phyloP scores from a whole-genome alignment of 1,140 invertebrate species.

The Macrotrachela quadricornifera region DNA sequence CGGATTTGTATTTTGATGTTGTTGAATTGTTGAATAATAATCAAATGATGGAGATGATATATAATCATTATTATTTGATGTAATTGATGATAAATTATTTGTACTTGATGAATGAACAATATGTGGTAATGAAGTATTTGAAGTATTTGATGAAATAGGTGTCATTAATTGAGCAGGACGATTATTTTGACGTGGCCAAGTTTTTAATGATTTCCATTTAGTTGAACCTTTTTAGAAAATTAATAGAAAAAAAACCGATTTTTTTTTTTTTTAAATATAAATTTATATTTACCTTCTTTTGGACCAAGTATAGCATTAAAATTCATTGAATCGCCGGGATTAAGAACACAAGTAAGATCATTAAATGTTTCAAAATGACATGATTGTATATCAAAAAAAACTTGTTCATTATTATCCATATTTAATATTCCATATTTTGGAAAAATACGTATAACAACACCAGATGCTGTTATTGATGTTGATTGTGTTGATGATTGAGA shows the following conservation, averaged over 20 bases:
- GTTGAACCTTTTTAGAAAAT: neutral
- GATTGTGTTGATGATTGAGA: neutral
- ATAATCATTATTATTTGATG: too few species aligned
- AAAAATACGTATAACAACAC: slow-evolving; percentile 12
- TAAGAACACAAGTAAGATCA: slow-evolving; percentile 25
- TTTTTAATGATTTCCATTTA: slow-evolving; percentile 9
- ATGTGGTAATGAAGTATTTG: too few species aligned
- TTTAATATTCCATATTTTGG: slow-evolving; percentile 31
- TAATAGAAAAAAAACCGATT: too few species aligned
- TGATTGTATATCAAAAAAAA: slow-evolving; percentile 28
- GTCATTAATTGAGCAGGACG: too few species aligned
- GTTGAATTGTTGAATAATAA: too few species aligned
- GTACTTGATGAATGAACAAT: too few species aligned
- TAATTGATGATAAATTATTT: too few species aligned
- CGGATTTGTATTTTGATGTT: too few species aligned
- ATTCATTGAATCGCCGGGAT: slow-evolving; percentile 24
- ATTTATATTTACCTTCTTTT: slow-evolving; percentile 14
- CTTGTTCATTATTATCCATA: slow-evolving; percentile 31
- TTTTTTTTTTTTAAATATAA: too few species aligned
- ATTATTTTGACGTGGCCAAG: neutral
- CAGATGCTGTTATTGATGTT: neutral
- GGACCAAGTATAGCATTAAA: slow-evolving; percentile 31
- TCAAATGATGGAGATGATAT: too few species aligned
- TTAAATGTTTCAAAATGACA: slow-evolving; percentile 26
- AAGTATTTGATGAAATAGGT: too few species aligned